These are phyloP conservation scores for Hippoglossus stenolepis DNA, from an alignment of 2,113 vertebrate species.

Conservation along the genomic window DNA sequence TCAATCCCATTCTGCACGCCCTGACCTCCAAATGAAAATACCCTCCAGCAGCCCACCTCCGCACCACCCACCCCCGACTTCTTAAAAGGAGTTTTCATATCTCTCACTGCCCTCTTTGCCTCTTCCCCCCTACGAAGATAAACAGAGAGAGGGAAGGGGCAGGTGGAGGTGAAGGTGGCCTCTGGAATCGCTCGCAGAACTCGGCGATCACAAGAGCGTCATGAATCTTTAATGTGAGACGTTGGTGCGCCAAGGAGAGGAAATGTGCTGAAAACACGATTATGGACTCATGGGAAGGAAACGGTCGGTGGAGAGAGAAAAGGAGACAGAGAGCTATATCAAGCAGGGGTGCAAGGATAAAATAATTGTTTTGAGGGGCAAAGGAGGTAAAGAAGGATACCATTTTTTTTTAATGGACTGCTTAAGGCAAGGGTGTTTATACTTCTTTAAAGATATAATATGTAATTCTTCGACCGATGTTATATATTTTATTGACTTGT, in stretches of 20 bases:
- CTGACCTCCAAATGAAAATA: conserved; percentile 59
- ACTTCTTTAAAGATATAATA: not conserved
- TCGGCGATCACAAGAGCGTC: conserved; percentile 59
- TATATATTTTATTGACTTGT: not conserved
- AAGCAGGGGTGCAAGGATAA: conserved; percentile 28
- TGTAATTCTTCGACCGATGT: not conserved
- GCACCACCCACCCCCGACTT: conserved; percentile 1
- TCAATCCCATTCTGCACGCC: conserved; percentile 39
- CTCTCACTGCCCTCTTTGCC: conserved; percentile 16
- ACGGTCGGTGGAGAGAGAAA: conserved; percentile 37
- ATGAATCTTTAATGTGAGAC: conserved; percentile 77
- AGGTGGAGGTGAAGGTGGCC: conserved; percentile 38
- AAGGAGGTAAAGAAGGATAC: conserved; percentile 32
- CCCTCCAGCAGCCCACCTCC: conserved; percentile 18
- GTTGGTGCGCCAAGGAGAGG: conserved; percentile 60
- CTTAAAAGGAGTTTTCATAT: conserved; percentile 48
- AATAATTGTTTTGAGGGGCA: conserved; percentile 62
- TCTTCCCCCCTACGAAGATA: conserved; percentile 2
- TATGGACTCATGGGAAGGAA: conserved; percentile 63
- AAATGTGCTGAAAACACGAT: conserved; percentile 79
- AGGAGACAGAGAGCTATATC: conserved; percentile 24
- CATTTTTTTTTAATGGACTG: conserved; percentile 18
- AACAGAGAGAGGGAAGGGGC: conserved; percentile 38
- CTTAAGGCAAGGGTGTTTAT: conserved; percentile 21
- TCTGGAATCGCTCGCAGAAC: conserved; percentile 58